Conservation (phyloP, 2,797 vertebrate genomes). For the Hydrophis major region DNA sequence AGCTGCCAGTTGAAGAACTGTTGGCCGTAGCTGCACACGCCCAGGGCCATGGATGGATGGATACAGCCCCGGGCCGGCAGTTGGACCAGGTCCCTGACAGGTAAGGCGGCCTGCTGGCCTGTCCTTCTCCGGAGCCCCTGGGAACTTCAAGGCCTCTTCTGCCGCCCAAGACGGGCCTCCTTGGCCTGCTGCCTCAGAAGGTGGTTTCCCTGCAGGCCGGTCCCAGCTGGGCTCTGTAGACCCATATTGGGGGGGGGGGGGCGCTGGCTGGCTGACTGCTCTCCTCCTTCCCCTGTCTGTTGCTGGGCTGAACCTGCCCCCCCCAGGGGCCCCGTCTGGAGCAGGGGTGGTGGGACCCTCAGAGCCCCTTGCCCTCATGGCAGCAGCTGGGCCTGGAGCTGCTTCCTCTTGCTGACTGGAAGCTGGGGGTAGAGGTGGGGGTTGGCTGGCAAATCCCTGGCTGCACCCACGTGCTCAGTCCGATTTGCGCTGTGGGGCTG, state of each 20-base stretch:
- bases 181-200: not conserved
- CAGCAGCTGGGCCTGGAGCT: not conserved
- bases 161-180: not conserved
- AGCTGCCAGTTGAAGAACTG: conserved; percentile 99
- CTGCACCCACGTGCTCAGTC: not conserved
- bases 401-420: not conserved
- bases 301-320: not conserved
- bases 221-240: not conserved
- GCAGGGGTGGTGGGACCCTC: not conserved
- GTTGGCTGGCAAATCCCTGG: not conserved
- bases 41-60: not conserved
- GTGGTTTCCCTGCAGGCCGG: not conserved
- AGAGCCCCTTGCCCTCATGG: not conserved
- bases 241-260: not conserved
- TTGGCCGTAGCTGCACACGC: conserved; percentile 84
- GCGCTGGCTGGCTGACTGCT: not conserved
- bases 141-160: not conserved
- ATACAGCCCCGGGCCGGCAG: not conserved
- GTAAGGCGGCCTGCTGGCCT: not conserved
- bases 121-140: not conserved
- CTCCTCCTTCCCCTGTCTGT: not conserved
- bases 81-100: not conserved
- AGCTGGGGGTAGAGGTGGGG: not conserved
- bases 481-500: not conserved
- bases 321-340: not conserved